Evolutionary conservation across 2,888 invertebrate genomes (phyloP), one percentile per base, ranked within the genome.

Genomic region (Netelia fuscicornis): DNA sequence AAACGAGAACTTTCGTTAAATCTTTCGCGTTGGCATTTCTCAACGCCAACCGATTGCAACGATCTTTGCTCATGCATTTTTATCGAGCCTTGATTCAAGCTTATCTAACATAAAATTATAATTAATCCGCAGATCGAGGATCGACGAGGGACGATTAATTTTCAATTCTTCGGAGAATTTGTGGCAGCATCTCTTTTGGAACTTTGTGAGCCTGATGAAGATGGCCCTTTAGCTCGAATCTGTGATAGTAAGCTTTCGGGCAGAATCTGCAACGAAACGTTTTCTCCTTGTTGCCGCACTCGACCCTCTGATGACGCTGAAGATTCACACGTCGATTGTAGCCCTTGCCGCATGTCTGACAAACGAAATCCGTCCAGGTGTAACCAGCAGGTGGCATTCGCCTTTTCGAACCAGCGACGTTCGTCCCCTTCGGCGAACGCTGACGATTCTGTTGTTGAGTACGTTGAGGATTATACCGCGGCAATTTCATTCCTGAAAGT

Each of bases 181-280:
- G 65, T 44, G 65, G 52, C 1, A 84, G 30, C 23, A 72, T 54
- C 11, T 77, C 56, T 25, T 65, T 37, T 11, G 84, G 84, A 25
- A 84, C 62, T 72, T 81, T 81, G 60, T 81, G 83, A 0, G 23
- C 65, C 17, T 89, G 91, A 42, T 90, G 89, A 20, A 95, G 91
- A 89, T 94, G 94, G 74, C 91, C 93, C 20, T 89, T 91, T 86
- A 94, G 88, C 82, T 94, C 93, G 85, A 93, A 94, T 84, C 93
- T 91, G 80, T 94, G 94, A 81, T 94, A 94, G 83, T 94, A 95
- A 79, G 92, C 92, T 67, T 90, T 92, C 1, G 92, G 89, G 87
- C 95, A 95, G 10, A 90, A 84, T 56, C 90, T 88, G 86, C 95
- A 94, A 0, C 90, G 82, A 83, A 92, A 94, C 81, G 87, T 91